Percentiles rank a stretch among this genome's conserved stretches.
Conservation (phyloP, 2,113 vertebrate species). For the Daubentonia madagascariensis region DNA sequence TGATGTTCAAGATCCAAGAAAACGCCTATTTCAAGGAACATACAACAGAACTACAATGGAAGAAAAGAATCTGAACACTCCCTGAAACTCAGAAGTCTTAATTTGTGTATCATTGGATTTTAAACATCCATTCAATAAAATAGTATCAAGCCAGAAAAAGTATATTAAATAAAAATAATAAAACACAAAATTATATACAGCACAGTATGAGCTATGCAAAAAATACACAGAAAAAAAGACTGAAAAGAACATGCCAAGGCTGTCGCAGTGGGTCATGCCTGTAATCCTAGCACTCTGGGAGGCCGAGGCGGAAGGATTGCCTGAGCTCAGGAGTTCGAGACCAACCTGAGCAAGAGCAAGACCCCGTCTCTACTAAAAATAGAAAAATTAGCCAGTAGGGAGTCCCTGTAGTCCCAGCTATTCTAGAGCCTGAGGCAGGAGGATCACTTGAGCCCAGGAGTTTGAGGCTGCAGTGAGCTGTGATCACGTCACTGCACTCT, state of each 20-base stretch:
- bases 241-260: background rate
- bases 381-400: too few species aligned
- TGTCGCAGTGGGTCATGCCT: too few species aligned
- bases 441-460: too few species aligned
- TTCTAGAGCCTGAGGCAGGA: too few species aligned
- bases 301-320: too few species aligned
- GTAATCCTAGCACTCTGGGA: too few species aligned
- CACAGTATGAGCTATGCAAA: background rate
- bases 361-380: too few species aligned
- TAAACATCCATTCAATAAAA: background rate
- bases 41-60: background rate
- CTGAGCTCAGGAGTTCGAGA: too few species aligned
- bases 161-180: background rate
- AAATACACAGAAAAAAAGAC: background rate
- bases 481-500: too few species aligned
- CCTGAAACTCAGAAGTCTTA: background rate
- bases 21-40: background rate
- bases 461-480: too few species aligned
- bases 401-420: too few species aligned
- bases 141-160: conserved; percentile 34
- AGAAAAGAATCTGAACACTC: background rate
- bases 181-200: background rate
- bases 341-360: too few species aligned
- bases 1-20: conserved; percentile 19
- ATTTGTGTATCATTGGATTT: background rate